Evolutionary conservation across 2,113 vertebrate genomes (phyloP), one percentile per base, ranked within the genome.

Genomic region (Dicerorhinus sumatrensis): DNA sequence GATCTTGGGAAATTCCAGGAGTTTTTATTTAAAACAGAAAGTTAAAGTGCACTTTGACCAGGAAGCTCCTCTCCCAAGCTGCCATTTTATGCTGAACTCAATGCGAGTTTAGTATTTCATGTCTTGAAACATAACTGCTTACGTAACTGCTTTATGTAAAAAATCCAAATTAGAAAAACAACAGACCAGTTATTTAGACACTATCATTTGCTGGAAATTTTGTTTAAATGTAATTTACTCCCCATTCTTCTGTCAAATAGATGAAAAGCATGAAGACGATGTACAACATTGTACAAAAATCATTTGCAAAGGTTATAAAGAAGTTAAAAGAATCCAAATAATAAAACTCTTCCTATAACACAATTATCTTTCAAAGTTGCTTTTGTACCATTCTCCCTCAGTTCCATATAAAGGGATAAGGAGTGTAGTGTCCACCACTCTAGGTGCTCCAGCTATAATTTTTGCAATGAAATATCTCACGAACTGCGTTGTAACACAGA

Each of bases 401-500:
- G 93, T 91, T 93, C 91, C 90, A 86, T 85, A 96, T 89, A 97
- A 95, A 88, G 86, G 92, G 91, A 97, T 96, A 94, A 91, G 95
- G 48, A 87, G 63, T 20, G 94, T 11, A 98, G 93, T 96, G 73
- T 84, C 98, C 97, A 87, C 93, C 77, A 96, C 62, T 79, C 82
- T 96, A 97, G 98, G 97, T 98, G 95, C 96, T 92, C 65, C 97
- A 96, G 96, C 98, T 98, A 94, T 98, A 98, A 98, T 98, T 98
- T 99, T 98, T 98, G 98, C 98, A 97, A 96, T 97, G 96, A 98
- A 98, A 98, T 98, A 98, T 97, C 98, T 97, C 98, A 98, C 97
- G 97, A 98, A 98, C 97, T 98, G 83, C 98, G 97, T 94, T 97
- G 98, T 96, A 97, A 94, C 98, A 98, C 91, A 98, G 98, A 98